Evolutionary conservation across 2,888 invertebrate genomes (phyloP).

Genomic region (Spodoptera exigua): DNA sequence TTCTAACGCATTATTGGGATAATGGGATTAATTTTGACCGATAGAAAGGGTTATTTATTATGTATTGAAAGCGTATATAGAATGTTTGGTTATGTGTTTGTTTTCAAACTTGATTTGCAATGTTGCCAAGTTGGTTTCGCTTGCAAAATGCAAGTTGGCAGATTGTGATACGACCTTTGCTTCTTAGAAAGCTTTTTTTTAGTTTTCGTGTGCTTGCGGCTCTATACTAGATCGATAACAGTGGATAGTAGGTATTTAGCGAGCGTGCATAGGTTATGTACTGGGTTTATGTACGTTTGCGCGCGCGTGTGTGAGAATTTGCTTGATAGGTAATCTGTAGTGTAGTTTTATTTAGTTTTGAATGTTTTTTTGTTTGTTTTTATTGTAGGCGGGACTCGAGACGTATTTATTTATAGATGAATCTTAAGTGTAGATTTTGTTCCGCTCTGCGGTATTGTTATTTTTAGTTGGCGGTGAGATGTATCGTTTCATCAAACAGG

Average conservation of each 20-base stretch:
- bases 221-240: conserved; percentile 68
- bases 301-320: conserved; percentile 49
- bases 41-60: conserved; percentile 62
- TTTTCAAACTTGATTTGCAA: conserved; percentile 71
- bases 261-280: conserved; percentile 60
- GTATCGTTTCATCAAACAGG: conserved; percentile 19
- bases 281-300: conserved; percentile 57
- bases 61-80: conserved; percentile 59
- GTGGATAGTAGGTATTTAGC: conserved; percentile 57
- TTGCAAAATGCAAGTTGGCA: conserved; percentile 70
- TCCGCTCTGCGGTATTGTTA: conserved; percentile 35
- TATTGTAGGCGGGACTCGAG: conserved; percentile 38
- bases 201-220: conserved; percentile 53
- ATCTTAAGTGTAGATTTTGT: conserved; percentile 22
- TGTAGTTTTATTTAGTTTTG: conserved; percentile 42
- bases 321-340: conserved; percentile 16
- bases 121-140: conserved; percentile 70
- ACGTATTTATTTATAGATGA: conserved; percentile 7
- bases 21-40: conserved; percentile 63
- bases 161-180: conserved; percentile 71
- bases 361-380: conserved; percentile 30
- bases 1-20: conserved; percentile 64
- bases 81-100: conserved; percentile 72
- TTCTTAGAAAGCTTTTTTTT: conserved; percentile 63
- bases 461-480: conserved; percentile 39